Conservation (phyloP, 2,888 invertebrate genomes). For the Tortricodes alternella region DNA sequence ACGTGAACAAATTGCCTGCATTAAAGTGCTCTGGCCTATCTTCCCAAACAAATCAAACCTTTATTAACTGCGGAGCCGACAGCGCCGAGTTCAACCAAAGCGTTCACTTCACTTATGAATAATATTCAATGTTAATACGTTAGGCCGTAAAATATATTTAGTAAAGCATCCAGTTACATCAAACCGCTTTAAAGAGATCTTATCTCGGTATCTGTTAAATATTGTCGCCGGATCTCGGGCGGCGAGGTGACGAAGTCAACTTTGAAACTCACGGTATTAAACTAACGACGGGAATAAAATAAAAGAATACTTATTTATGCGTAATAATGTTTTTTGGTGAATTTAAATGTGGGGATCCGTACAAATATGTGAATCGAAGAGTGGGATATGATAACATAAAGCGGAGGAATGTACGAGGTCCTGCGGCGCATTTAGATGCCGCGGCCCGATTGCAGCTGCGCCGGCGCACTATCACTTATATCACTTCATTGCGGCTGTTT, state of each 20-base stretch:
- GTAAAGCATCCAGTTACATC: conserved; percentile 71
- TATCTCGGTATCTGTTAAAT: conserved; percentile 75
- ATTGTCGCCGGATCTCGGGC: conserved; percentile 71
- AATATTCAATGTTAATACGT: conserved; percentile 42
- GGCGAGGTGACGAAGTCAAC: conserved; percentile 70
- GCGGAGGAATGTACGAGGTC: conserved; percentile 46
- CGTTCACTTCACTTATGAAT: conserved; percentile 31
- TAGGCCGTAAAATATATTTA: conserved; percentile 64
- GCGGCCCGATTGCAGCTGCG: conserved; percentile 66
- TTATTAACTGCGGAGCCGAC: conserved; percentile 28
- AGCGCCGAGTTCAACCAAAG: conserved; percentile 24
- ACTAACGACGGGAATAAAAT: conserved; percentile 78
- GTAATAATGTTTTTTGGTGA: conserved; percentile 74
- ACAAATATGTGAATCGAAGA: conserved; percentile 79
- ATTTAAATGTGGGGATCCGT: conserved; percentile 76
- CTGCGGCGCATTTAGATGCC: conserved; percentile 64
- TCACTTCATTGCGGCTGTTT: conserved; percentile 78
- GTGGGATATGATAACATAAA: conserved; percentile 68
- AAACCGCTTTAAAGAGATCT: conserved; percentile 68
- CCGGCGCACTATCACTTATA: conserved; percentile 71
- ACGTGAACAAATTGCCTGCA: conserved; percentile 29
- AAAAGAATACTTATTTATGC: conserved; percentile 76
- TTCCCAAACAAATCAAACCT: conserved; percentile 30
- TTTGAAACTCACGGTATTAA: conserved; percentile 66
- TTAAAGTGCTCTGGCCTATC: conserved; percentile 29